Base-by-base conservation (phyloP, 2,113 vertebrate species). In the Chroicocephalus ridibundus region DNA sequence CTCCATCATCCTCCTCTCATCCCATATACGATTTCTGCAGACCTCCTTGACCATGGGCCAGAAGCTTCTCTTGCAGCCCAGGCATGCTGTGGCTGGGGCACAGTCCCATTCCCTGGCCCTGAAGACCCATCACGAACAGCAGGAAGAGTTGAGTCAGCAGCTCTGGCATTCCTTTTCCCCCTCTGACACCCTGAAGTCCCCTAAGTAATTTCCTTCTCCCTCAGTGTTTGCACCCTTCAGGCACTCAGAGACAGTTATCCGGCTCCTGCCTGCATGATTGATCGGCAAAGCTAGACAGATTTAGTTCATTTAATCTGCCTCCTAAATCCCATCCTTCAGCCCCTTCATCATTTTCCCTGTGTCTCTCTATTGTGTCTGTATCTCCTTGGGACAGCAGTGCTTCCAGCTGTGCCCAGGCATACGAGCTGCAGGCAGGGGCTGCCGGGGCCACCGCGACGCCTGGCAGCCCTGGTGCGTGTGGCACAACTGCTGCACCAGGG, bases 271-370 rank as follows among this genome's bases (percentile, higher is more conserved):
- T 42, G 84, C 3, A 31, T 76, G 93, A 93, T 91, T 85, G 96
- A 96, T 93, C 24, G 2, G 91, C 91, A 52, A 75, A 76, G 94
- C 94, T 68, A 80, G 82, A 90, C 96, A 94, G 94, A 96, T 94
- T 95, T 58, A 94, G 93, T 95, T 97, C 91, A 85, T 85, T 82
- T 86, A 40, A 85, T 97, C 93, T 90, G 88, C 86, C 70, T 91
- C 90, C 81, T 34, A 82, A 95, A 93, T 85, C 94, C 89, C 96
- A 69, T 71, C 83, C 89, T 79, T 75, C 96, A 94, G 61, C 66
- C 74, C 69, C 78, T 81, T 85, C 93, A 49, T 82, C 65, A n/a
- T 11, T 76, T 82, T 31, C 93, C 51, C 27, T 13, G 38, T 34
- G 72, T 38, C 38, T 86, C 54, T 34, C 71, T 42, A 11, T n/a